A percentile compares a stretch with the other conserved stretches of the same genome.
These are phyloP conservation scores for Onychomys torridus DNA, from an alignment of 2,797 vertebrate genomes.

Conservation along the genomic window DNA sequence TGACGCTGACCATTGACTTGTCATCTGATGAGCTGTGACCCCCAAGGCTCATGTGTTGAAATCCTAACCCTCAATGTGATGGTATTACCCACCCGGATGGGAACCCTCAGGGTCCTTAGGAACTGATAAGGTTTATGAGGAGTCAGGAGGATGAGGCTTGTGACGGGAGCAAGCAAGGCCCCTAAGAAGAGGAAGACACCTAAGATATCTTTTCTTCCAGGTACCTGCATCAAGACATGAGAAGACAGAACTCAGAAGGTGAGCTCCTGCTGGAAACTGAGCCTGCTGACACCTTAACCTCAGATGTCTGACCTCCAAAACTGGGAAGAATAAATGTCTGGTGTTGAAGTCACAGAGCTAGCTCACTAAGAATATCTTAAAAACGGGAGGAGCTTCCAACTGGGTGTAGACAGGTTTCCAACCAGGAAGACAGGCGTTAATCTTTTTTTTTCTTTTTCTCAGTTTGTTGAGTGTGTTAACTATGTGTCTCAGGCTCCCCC, in stretches of 20 bases:
- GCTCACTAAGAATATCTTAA: neutral
- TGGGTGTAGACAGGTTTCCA: neutral
- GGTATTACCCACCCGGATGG: neutral
- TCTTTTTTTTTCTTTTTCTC: neutral
- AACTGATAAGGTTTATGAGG: neutral
- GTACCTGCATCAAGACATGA: neutral
- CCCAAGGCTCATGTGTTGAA: neutral
- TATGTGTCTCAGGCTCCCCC: neutral
- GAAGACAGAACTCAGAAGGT: neutral
- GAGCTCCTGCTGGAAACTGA: neutral
- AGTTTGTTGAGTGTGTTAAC: neutral
- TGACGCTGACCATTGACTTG: no score
- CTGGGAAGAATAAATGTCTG: neutral
- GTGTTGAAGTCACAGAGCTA: neutral
- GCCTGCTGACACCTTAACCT: neutral
- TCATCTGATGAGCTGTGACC: neutral
- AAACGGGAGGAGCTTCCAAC: neutral
- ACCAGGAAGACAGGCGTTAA: neutral
- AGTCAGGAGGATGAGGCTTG: neutral
- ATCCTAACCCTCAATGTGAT: neutral
- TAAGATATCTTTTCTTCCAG: neutral
- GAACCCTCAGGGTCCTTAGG: neutral
- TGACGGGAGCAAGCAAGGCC: neutral
- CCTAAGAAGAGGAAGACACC: neutral
- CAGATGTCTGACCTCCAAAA: neutral